These are phyloP conservation scores for Tupiocoris notatus DNA, from an alignment of 2,888 invertebrate species.

Conservation along the genomic window DNA sequence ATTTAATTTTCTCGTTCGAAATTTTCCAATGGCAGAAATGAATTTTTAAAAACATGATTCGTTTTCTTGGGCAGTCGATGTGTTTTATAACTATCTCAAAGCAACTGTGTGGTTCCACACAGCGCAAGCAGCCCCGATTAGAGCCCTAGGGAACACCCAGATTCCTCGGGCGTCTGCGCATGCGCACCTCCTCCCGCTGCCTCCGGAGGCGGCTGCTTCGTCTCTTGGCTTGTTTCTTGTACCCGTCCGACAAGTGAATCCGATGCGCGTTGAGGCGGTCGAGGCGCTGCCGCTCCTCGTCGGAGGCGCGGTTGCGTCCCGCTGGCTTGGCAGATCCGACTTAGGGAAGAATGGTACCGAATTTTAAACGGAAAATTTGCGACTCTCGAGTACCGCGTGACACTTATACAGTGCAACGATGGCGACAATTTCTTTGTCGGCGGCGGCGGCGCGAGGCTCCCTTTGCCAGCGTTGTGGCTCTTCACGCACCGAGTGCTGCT, in stretches of 20 bases:
- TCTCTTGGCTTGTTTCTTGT: not conserved
- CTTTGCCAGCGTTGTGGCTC: conserved; percentile 39
- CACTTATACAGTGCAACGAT: too few species aligned
- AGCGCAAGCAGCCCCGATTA: not conserved
- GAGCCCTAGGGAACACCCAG: not conserved
- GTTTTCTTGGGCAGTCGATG: too few species aligned
- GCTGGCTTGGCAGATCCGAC: too few species aligned
- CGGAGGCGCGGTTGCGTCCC: not conserved
- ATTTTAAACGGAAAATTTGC: too few species aligned
- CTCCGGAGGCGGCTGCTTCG: not conserved
- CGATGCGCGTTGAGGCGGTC: too few species aligned
- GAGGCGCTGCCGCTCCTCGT: not conserved
- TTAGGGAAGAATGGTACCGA: too few species aligned
- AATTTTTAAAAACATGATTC: too few species aligned
- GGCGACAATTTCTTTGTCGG: not conserved
- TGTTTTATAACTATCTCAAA: too few species aligned
- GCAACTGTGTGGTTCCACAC: too few species aligned
- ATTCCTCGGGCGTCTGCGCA: not conserved
- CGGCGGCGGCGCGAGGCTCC: conserved; percentile 7
- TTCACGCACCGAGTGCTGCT: conserved; percentile 43
- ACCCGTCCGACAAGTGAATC: not conserved
- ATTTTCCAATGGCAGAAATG: too few species aligned
- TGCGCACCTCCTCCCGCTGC: not conserved
- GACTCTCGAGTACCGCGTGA: not conserved
- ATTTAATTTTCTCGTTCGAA: too few species aligned